Evolutionary conservation across 2,797 vertebrate species (phyloP).

Genomic region (Eleutherodactylus coqui): DNA sequence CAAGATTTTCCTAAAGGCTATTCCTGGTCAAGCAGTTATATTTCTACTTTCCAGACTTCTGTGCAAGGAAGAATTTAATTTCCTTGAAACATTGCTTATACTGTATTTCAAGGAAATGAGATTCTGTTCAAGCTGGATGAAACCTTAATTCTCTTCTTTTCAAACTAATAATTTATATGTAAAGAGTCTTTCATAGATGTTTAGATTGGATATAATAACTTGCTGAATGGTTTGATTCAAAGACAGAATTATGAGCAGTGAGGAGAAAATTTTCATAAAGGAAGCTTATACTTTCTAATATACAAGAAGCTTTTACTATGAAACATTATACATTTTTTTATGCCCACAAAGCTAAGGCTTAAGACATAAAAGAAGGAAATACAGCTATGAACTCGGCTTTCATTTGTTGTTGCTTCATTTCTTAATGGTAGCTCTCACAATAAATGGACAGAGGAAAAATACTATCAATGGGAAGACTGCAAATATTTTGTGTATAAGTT

Average conservation of each 20-base stretch:
- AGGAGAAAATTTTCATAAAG: neutral
- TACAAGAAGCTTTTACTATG: neutral
- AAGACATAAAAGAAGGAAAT: neutral
- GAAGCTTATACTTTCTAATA: constrained; percentile 11
- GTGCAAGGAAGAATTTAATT: constrained; percentile 63
- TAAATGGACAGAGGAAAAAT: neutral
- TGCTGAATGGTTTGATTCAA: constrained; percentile 64
- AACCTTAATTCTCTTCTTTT: constrained; percentile 67
- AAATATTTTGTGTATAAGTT: neutral
- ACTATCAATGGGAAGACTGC: neutral
- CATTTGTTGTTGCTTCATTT: neutral
- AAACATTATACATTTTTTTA: constrained; percentile 4
- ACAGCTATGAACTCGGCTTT: neutral
- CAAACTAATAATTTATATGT: constrained; percentile 69
- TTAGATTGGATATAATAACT: constrained; percentile 67
- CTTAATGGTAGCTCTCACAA: neutral
- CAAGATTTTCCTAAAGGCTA: neutral
- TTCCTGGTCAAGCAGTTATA: constrained; percentile 22
- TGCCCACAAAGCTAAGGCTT: neutral
- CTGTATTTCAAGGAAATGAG: constrained; percentile 66
- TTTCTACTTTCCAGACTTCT: constrained; percentile 28
- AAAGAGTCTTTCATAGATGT: constrained; percentile 64
- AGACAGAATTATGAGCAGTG: constrained; percentile 64
- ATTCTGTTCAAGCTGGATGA: constrained; percentile 62
- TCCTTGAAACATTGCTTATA: constrained; percentile 65